Conservation (phyloP, 2,797 vertebrate genomes). For the Danio choprae region DNA sequence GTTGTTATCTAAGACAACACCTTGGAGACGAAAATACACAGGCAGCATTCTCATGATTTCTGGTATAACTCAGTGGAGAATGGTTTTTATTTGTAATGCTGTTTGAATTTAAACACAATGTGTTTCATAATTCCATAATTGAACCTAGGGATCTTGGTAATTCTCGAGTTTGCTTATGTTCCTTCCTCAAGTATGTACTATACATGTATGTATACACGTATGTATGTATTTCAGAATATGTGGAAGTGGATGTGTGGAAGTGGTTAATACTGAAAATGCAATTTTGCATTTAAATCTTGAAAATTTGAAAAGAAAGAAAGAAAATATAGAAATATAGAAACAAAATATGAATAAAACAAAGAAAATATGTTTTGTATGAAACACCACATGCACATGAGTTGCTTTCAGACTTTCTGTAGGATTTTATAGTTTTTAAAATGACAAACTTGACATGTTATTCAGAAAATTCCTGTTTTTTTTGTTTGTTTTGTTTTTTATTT, state of each 20-base stretch:
- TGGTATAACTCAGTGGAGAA: background rate
- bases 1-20: conserved; percentile 34
- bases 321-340: no score
- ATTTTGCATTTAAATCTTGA: background rate
- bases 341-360: no score
- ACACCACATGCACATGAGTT: no score
- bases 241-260: background rate
- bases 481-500: conserved; percentile 24
- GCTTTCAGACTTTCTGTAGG: no score
- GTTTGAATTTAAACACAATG: conserved; percentile 13
- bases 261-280: background rate
- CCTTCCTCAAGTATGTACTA: background rate
- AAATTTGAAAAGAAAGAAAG: no score
- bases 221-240: no score
- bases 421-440: no score
- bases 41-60: background rate
- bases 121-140: background rate
- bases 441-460: no score
- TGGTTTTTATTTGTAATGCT: background rate
- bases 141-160: background rate
- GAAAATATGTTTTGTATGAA: no score
- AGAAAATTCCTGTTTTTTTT: conserved; percentile 1
- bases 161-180: background rate
- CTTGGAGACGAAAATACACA: conserved; percentile 3
- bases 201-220: no score